Conservation (phyloP, 2,797 vertebrate genomes). For the Hippoglossus hippoglossus region DNA sequence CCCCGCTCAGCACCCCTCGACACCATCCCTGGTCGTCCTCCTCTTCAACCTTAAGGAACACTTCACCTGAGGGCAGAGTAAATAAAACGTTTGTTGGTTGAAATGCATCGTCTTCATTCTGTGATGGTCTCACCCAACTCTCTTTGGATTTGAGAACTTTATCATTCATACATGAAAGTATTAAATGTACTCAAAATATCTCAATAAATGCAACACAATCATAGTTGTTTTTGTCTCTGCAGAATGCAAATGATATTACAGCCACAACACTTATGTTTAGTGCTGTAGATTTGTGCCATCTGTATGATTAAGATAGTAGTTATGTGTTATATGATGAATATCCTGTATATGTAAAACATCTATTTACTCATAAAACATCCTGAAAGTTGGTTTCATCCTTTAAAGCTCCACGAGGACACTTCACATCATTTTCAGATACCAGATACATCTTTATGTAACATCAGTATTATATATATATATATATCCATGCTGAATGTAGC, state of each 20-base stretch:
- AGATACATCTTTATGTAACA: background rate
- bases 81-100: background rate
- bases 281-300: background rate
- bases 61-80: slow-evolving; percentile 73
- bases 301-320: background rate
- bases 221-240: background rate
- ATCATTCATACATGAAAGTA: background rate
- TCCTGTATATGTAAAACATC: background rate
- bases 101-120: background rate
- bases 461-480: background rate
- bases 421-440: background rate
- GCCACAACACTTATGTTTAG: background rate
- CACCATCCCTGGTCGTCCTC: slow-evolving; percentile 88
- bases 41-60: slow-evolving; percentile 86
- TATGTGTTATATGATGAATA: background rate
- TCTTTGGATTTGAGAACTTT: background rate
- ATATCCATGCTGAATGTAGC: background rate
- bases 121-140: background rate
- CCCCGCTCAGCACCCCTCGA: slow-evolving; percentile 79
- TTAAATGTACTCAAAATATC: too few relatives aligned
- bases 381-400: background rate
- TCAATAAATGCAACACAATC: too few relatives aligned
- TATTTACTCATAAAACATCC: background rate
- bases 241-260: background rate
- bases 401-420: background rate